phyloP scores from a whole-genome alignment of 2,888 invertebrate genomes.

The Eudemis profundana region DNA sequence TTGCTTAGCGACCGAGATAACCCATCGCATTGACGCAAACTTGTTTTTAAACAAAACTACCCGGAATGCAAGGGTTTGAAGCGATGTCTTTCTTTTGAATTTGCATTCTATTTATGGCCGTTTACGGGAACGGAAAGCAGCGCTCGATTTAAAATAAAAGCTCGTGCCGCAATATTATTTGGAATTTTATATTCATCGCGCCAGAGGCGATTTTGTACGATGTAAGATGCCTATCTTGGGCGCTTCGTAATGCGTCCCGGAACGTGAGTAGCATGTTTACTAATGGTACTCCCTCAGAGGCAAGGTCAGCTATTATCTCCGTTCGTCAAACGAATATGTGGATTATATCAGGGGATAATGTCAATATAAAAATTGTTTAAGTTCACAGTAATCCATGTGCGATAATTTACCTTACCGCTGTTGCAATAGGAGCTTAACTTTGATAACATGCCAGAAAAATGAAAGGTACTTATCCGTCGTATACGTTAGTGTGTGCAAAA shows the following conservation, averaged over 20 bases:
- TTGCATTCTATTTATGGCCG: constrained; percentile 1
- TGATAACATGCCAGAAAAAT: too few relatives aligned
- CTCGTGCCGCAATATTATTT: neutral
- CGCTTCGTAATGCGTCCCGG: constrained; percentile 21
- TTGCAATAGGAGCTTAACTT: too few relatives aligned
- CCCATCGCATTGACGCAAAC: neutral
- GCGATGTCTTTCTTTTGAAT: neutral
- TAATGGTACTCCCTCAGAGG: constrained; percentile 22
- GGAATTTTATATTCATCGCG: constrained; percentile 36
- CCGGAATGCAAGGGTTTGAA: neutral
- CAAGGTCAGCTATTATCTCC: constrained; percentile 31
- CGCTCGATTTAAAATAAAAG: constrained; percentile 16
- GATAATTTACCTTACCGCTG: too few relatives aligned
- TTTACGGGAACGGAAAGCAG: neutral
- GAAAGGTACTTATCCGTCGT: too few relatives aligned
- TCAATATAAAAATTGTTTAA: too few relatives aligned
- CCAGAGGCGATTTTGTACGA: constrained; percentile 31
- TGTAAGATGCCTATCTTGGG: constrained; percentile 20
- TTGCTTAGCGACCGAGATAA: neutral
- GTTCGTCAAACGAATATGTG: constrained; percentile 20
- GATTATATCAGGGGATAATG: neutral
- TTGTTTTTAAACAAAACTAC: neutral
- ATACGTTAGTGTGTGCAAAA: too few relatives aligned
- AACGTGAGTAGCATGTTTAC: constrained; percentile 32
- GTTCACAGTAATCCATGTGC: too few relatives aligned